phyloP scores from a whole-genome alignment of 1,140 invertebrate species.

The Drosophila suzukii region DNA sequence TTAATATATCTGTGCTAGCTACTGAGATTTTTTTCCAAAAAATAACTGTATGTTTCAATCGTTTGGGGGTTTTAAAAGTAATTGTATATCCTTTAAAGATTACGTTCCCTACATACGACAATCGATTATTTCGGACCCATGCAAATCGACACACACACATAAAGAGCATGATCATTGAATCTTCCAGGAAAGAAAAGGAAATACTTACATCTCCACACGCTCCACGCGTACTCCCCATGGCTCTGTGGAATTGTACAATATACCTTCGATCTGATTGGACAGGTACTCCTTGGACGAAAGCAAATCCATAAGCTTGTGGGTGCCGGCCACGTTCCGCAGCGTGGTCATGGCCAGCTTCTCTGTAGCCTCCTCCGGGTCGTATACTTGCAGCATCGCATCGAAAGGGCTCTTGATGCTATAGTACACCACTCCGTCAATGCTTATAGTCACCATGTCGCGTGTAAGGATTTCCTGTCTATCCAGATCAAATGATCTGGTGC shows the following conservation, averaged over 20 bases:
- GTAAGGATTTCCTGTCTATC: slow-evolving; percentile 90
- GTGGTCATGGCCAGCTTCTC: slow-evolving; percentile 93
- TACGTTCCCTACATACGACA: no score
- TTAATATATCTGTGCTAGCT: no score
- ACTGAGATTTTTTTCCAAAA: no score
- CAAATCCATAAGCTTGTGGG: slow-evolving; percentile 90
- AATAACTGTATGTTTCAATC: no score
- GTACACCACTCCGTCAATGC: slow-evolving; percentile 96
- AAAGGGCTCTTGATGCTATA: slow-evolving; percentile 91
- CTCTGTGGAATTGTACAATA: slow-evolving; percentile 91
- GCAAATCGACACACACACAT: no score
- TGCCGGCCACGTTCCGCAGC: slow-evolving; percentile 95
- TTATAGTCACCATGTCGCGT: slow-evolving; percentile 96
- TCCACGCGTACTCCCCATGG: slow-evolving; percentile 98
- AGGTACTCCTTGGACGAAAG: slow-evolving; percentile 93
- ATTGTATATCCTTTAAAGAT: no score
- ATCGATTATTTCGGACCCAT: no score
- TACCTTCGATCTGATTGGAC: slow-evolving; percentile 82
- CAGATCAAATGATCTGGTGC: slow-evolving; percentile 87
- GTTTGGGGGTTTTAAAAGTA: no score
- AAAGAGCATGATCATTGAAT: not conserved
- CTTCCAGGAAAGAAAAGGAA: not conserved
- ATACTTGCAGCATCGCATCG: slow-evolving; percentile 91
- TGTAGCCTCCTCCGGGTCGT: slow-evolving; percentile 91
- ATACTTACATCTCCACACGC: slow-evolving; percentile 95